phyloP scores from a whole-genome alignment of 2,888 invertebrate species.

The Mallateleia sp. region DNA sequence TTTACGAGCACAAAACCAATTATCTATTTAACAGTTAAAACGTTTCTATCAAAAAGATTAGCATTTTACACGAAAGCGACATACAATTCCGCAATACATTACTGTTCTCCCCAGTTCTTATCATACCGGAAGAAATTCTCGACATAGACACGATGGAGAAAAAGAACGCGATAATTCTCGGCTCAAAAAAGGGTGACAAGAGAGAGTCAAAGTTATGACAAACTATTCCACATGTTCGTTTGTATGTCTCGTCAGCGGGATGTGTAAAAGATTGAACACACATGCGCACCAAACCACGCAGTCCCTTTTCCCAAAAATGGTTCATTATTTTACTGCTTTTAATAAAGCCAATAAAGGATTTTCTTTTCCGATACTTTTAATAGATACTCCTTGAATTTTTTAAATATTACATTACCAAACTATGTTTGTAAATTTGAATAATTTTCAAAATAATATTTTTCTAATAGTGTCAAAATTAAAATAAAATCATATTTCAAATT shows the following conservation, averaged over 20 bases:
- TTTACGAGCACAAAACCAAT: background rate
- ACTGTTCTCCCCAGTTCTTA: slow-evolving; percentile 34
- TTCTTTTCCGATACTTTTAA: background rate
- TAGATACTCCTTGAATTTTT: too few species aligned
- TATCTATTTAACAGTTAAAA: background rate
- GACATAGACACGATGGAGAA: slow-evolving; percentile 11
- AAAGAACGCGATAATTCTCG: slow-evolving; percentile 29
- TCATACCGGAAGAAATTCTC: slow-evolving; percentile 37
- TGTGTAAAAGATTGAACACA: slow-evolving; percentile 12
- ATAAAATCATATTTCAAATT: too few species aligned
- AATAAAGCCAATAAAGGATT: background rate
- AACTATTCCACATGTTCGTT: slow-evolving; percentile 8
- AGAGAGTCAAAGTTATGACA: slow-evolving; percentile 23
- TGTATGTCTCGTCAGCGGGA: slow-evolving; percentile 12
- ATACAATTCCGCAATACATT: slow-evolving; percentile 4
- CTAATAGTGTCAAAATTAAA: too few species aligned
- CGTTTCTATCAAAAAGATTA: background rate
- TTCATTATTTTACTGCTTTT: background rate
- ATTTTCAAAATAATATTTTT: too few species aligned
- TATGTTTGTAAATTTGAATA: too few species aligned
- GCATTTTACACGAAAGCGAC: too few species aligned
- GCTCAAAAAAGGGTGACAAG: slow-evolving; percentile 40
- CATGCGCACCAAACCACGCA: background rate
- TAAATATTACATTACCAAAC: too few species aligned
- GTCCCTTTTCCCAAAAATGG: background rate